Conservation (phyloP, 1,140 invertebrate genomes). For the Lucilia sericata region DNA sequence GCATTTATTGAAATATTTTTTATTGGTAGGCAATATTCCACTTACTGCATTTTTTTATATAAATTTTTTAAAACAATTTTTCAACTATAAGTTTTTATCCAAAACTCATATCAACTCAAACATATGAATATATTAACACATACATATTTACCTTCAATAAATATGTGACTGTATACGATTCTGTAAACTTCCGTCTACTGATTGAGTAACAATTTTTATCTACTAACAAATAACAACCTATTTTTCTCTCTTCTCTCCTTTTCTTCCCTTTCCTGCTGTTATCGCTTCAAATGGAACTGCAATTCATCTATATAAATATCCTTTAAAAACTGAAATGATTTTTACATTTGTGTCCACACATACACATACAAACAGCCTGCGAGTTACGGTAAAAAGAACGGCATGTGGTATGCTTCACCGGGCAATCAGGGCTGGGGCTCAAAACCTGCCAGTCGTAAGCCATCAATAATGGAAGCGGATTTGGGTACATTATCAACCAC, state of each 20-base stretch:
- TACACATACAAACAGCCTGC: conserved; percentile 73
- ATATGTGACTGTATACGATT: too few species aligned
- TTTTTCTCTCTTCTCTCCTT: not conserved
- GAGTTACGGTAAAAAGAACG: conserved; percentile 89
- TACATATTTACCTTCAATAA: too few species aligned
- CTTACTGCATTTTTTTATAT: too few species aligned
- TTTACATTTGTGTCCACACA: not conserved
- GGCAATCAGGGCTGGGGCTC: conserved; percentile 71
- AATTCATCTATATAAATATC: not conserved
- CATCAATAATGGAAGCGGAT: conserved; percentile 80
- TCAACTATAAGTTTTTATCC: too few species aligned
- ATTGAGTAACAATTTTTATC: conserved; percentile 21
- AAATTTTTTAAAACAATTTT: too few species aligned
- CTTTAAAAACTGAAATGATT: too few species aligned
- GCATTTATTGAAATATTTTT: too few species aligned
- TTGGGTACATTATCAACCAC: conserved; percentile 73
- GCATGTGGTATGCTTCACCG: conserved; percentile 83
- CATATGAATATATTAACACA: too few species aligned
- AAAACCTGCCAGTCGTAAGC: conserved; percentile 75
- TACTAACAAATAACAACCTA: not conserved
- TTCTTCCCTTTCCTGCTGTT: not conserved
- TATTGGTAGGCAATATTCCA: too few species aligned
- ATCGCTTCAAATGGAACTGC: not conserved
- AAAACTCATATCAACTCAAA: too few species aligned
- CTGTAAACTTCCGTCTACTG: not conserved